phyloP scores from a whole-genome alignment of 2,797 vertebrate genomes.

The Aplochiton taeniatus region DNA sequence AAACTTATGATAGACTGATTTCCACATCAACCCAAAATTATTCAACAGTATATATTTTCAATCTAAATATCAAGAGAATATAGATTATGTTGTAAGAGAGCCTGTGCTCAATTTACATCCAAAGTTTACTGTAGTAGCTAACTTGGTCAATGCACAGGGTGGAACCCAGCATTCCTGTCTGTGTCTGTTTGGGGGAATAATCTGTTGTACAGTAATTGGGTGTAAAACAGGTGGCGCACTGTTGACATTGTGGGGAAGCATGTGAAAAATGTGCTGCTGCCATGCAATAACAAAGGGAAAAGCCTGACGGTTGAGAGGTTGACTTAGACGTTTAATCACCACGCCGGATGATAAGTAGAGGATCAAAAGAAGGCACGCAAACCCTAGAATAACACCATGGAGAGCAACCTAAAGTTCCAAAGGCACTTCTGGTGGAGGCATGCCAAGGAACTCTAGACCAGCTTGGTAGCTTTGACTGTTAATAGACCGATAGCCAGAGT shows the following conservation, averaged over 20 bases:
- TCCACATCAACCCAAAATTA: no score
- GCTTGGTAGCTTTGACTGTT: background rate
- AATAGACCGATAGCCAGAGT: no score
- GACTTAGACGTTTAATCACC: constrained; percentile 74
- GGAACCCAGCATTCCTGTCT: constrained; percentile 27
- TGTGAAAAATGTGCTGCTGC: constrained; percentile 77
- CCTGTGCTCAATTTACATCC: no score
- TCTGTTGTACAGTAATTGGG: constrained; percentile 65
- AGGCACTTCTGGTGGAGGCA: constrained; percentile 52
- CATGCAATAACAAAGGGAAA: constrained; percentile 67
- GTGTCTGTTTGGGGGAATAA: constrained; percentile 4
- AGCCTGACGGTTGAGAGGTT: constrained; percentile 64
- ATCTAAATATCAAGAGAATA: no score
- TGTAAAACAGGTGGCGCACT: constrained; percentile 76
- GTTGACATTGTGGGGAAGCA: constrained; percentile 73
- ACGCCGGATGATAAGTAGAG: constrained; percentile 67
- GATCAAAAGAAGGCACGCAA: constrained; percentile 65
- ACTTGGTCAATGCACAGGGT: constrained; percentile 6
- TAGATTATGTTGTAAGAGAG: no score
- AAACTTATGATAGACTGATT: no score
- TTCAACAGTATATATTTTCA: no score
- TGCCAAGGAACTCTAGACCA: background rate
- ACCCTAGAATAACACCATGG: constrained; percentile 54
- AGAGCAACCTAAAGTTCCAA: constrained; percentile 50
- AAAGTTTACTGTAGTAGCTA: background rate